Evolutionary conservation across 2,113 vertebrate species (phyloP).

Genomic region (Ursus arctos): DNA sequence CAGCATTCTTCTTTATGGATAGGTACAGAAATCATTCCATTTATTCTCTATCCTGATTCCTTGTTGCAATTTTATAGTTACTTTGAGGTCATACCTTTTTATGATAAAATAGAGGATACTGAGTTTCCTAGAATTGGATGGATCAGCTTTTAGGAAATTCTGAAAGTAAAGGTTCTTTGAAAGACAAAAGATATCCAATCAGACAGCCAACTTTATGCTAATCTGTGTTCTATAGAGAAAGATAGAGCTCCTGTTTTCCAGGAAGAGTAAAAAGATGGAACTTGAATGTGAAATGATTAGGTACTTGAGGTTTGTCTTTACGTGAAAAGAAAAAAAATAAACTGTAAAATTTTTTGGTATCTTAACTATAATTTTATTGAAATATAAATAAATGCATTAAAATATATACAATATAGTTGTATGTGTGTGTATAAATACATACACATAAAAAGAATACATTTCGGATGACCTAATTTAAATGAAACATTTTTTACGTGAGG

Average conservation of each 20-base stretch:
- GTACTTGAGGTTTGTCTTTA: background rate
- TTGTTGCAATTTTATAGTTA: background rate
- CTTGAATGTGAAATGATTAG: constrained; percentile 32
- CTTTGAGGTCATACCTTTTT: constrained; percentile 5
- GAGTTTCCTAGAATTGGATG: constrained; percentile 28
- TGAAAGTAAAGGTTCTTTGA: constrained; percentile 53
- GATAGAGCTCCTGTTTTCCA: constrained; percentile 30
- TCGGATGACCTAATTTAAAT: background rate
- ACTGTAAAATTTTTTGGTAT: background rate
- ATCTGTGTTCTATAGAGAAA: background rate
- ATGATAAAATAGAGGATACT: background rate
- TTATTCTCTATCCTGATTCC: background rate
- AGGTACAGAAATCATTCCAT: background rate
- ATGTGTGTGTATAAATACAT: background rate
- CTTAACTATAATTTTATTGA: background rate
- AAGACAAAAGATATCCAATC: constrained; percentile 53
- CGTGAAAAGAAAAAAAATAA: constrained; percentile 1
- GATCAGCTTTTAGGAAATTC: background rate
- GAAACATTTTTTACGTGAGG: background rate
- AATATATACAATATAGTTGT: background rate
- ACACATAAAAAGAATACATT: background rate
- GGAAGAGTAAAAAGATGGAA: background rate
- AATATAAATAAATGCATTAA: background rate
- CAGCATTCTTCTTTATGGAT: constrained; percentile 40
- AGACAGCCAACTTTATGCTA: background rate